These are phyloP conservation scores for Falcunculus frontatus DNA, from an alignment of 2,113 vertebrate genomes.

Conservation along the genomic window DNA sequence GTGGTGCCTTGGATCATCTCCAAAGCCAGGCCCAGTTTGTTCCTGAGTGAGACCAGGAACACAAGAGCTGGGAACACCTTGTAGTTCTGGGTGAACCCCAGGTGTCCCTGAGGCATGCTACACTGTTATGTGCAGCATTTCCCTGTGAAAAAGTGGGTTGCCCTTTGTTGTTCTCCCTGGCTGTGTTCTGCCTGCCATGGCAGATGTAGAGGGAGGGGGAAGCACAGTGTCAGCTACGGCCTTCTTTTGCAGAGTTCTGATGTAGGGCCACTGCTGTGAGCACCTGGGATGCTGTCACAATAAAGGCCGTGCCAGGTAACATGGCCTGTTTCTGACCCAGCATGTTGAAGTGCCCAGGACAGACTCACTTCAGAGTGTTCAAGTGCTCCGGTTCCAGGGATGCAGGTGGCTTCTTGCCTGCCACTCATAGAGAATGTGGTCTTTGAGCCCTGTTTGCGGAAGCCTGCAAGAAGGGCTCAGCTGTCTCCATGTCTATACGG, in stretches of 20 bases:
- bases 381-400: not conserved
- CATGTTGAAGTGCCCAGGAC: fast-evolving
- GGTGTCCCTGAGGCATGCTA: not conserved
- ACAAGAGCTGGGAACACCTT: not conserved
- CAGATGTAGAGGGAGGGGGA: not conserved
- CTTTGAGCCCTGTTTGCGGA: not conserved
- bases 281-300: not conserved
- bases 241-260: not conserved
- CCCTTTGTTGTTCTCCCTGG: not conserved
- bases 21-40: not conserved
- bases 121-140: fast-evolving
- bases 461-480: not conserved
- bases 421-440: not conserved
- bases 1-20: not conserved
- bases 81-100: not conserved
- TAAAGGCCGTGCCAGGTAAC: not conserved
- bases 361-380: not conserved
- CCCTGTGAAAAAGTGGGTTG: not conserved
- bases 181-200: not conserved
- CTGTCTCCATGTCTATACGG: fast-evolving
- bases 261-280: not conserved
- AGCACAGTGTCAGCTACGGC: not conserved
- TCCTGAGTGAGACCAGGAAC: not conserved
- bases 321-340: not conserved
- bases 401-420: not conserved